A percentile compares a stretch with the other conserved stretches of the same genome.
phyloP scores from a whole-genome alignment of 2,797 vertebrate genomes.

The Chelidonichthys spinosus region DNA sequence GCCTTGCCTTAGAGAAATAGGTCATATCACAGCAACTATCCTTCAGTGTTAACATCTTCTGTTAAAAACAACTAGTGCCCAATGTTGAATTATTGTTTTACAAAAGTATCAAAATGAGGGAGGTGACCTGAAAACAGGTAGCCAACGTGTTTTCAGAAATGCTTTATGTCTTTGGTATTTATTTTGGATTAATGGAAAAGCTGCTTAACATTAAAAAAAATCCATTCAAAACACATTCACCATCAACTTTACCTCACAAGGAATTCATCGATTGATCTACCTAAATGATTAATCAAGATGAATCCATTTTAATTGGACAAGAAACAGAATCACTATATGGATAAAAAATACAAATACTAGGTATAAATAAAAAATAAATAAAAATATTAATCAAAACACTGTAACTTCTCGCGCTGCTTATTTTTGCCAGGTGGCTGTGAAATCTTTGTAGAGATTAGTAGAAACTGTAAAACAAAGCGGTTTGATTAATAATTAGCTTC shows the following conservation, averaged over 20 bases:
- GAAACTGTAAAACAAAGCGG: slow-evolving; percentile 27
- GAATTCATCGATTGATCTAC: background rate
- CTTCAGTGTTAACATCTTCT: background rate
- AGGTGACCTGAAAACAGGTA: background rate
- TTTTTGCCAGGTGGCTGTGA: slow-evolving; percentile 4
- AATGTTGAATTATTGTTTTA: background rate
- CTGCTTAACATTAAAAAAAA: background rate
- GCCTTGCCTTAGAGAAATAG: background rate
- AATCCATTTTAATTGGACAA: background rate
- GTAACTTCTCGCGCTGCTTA: background rate
- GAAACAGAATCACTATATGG: background rate
- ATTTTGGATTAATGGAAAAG: background rate
- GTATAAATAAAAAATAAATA: too few species aligned
- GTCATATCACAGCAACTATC: background rate
- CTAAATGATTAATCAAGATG: background rate
- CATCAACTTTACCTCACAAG: background rate
- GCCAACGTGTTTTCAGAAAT: background rate
- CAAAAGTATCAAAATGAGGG: background rate
- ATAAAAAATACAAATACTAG: background rate
- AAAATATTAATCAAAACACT: background rate
- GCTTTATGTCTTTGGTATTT: background rate
- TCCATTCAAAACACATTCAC: background rate
- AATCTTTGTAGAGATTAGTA: slow-evolving; percentile 9
- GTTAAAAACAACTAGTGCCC: background rate
- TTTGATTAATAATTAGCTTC: slow-evolving; percentile 18